Percentiles rank a stretch among this genome's conserved stretches.
phyloP scores from a whole-genome alignment of 2,888 invertebrate genomes.

The Malthinus seriepunctatus region DNA sequence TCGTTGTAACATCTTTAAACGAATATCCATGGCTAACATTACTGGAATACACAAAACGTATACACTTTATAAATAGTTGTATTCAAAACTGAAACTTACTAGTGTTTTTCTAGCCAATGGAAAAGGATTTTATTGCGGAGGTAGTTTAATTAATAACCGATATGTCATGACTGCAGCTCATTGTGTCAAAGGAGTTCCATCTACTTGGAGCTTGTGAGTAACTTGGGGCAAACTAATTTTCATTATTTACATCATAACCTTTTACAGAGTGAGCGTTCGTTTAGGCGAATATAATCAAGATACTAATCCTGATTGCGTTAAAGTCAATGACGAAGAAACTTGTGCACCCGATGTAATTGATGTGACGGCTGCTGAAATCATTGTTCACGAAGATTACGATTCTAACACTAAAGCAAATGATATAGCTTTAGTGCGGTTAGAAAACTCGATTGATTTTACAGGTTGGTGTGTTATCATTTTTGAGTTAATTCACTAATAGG shows the following conservation, averaged over 20 bases:
- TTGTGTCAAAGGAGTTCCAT: slow-evolving; percentile 70
- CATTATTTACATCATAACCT: background rate
- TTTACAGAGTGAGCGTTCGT: slow-evolving; percentile 60
- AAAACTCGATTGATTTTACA: slow-evolving; percentile 58
- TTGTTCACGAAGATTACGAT: slow-evolving; percentile 67
- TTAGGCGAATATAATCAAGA: slow-evolving; percentile 66
- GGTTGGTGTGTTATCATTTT: slow-evolving; percentile 45
- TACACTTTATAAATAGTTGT: slow-evolving; percentile 38
- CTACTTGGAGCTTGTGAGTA: slow-evolving; percentile 65
- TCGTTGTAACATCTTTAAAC: too few relatives aligned
- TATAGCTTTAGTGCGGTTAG: slow-evolving; percentile 71
- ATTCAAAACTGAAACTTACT: background rate
- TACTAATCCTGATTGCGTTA: slow-evolving; percentile 64
- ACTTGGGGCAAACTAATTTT: background rate
- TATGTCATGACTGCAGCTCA: slow-evolving; percentile 78
- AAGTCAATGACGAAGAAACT: slow-evolving; percentile 42
- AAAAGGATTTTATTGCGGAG: slow-evolving; percentile 71
- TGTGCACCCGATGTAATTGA: slow-evolving; percentile 66
- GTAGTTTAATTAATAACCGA: slow-evolving; percentile 66
- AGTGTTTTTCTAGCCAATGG: slow-evolving; percentile 55
- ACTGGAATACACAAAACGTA: slow-evolving; percentile 56
- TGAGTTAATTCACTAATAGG: too few relatives aligned
- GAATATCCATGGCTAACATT: background rate
- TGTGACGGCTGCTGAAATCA: slow-evolving; percentile 64
- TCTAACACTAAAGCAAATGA: slow-evolving; percentile 65